These are phyloP conservation scores for Yponomeuta malinellus DNA, from an alignment of 2,888 invertebrate genomes.

Conservation along the genomic window DNA sequence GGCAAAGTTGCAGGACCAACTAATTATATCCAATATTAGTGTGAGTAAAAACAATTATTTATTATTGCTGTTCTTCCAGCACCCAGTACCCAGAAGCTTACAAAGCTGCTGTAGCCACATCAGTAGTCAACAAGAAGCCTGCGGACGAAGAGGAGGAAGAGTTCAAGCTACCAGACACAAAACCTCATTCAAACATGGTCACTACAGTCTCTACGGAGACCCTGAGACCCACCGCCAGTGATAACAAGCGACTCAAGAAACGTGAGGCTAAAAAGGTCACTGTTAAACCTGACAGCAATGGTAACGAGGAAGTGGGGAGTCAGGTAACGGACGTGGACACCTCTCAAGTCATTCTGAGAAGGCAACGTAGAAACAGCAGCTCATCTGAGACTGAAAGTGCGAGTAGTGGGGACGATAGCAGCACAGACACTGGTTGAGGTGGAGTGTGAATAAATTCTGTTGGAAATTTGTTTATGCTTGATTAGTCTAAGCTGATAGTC, in stretches of 20 bases:
- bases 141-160: constrained; percentile 57
- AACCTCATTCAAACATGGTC: constrained; percentile 60
- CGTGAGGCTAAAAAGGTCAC: constrained; percentile 30
- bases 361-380: constrained; percentile 45
- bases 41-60: neutral
- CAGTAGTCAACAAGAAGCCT: constrained; percentile 60
- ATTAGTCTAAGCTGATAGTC: no score
- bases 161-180: constrained; percentile 39
- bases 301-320: constrained; percentile 49
- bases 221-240: constrained; percentile 55
- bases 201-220: constrained; percentile 67
- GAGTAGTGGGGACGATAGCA: constrained; percentile 79
- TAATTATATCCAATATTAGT: neutral
- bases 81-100: constrained; percentile 81
- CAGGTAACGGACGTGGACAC: constrained; percentile 39
- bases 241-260: constrained; percentile 45
- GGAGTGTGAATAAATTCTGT: neutral
- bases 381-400: constrained; percentile 79
- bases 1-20: no score
- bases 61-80: constrained; percentile 33
- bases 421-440: constrained; percentile 75
- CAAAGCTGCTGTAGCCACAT: constrained; percentile 75
- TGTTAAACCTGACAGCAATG: constrained; percentile 26
- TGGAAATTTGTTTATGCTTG: no score
- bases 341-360: constrained; percentile 28